These are phyloP conservation scores for Clitarchus hookeri DNA, from an alignment of 2,888 invertebrate genomes.

Conservation along the genomic window DNA sequence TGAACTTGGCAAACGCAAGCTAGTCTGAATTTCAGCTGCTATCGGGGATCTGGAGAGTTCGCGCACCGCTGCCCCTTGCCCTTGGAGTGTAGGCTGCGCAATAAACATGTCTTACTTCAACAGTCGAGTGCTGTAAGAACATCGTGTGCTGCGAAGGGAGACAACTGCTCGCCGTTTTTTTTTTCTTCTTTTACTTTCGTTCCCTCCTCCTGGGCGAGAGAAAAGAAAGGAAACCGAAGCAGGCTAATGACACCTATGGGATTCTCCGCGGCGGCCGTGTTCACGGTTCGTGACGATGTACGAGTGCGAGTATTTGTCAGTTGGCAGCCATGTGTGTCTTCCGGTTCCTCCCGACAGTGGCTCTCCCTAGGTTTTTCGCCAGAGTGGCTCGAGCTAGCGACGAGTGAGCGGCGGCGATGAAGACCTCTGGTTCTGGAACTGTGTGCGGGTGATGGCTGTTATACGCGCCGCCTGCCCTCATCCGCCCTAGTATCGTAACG, in stretches of 20 bases:
- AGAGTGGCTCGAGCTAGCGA: not conserved
- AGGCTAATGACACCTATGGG: constrained; percentile 14
- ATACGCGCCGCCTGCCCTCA: too few relatives aligned
- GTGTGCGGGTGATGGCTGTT: too few relatives aligned
- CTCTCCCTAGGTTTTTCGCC: not conserved
- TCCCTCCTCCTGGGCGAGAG: not conserved
- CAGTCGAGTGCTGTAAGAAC: not conserved
- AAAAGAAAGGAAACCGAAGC: not conserved
- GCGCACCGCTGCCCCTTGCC: not conserved
- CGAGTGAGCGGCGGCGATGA: not conserved
- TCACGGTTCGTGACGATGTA: constrained; percentile 34
- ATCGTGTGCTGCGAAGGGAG: not conserved
- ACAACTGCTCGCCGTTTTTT: not conserved
- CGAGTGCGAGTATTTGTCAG: constrained; percentile 38
- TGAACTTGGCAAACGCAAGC: too few relatives aligned
- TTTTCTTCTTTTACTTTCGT: not conserved
- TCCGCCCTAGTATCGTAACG: too few relatives aligned
- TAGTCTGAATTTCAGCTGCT: too few relatives aligned
- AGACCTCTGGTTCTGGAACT: too few relatives aligned
- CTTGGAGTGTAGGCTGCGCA: not conserved
- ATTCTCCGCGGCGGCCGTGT: not conserved
- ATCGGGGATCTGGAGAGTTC: not conserved
- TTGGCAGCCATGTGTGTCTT: constrained; percentile 41
- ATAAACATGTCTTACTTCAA: not conserved
- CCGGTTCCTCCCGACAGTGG: not conserved